Evolutionary conservation across 2,113 vertebrate genomes (phyloP).

Genomic region (Campylorhamphus procurvoides): DNA sequence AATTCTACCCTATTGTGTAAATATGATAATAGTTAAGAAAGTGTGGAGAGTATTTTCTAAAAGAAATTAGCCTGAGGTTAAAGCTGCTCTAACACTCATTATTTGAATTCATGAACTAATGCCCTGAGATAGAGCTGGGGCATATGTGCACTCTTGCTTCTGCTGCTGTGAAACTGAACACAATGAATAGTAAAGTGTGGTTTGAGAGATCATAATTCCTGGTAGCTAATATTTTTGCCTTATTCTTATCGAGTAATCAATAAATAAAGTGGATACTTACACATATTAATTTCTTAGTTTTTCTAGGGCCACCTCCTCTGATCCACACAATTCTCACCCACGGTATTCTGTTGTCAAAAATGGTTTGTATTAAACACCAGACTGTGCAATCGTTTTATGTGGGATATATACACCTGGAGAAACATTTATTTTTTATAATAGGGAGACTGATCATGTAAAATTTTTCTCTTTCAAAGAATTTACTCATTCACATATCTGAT

Average conservation of each 20-base stretch:
- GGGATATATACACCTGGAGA: not conserved
- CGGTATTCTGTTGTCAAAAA: not conserved
- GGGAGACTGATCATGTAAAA: not conserved
- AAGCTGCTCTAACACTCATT: not conserved
- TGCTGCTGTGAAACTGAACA: not conserved
- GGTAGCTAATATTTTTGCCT: not conserved
- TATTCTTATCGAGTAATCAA: not conserved
- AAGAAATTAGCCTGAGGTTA: not conserved
- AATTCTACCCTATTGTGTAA: not conserved
- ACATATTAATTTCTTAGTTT: not conserved
- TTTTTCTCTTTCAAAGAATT: not conserved
- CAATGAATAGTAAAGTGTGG: not conserved
- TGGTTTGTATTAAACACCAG: not conserved
- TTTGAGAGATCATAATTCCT: not conserved
- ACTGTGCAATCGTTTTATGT: not conserved
- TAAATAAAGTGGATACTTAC: not conserved
- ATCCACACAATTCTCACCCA: not conserved
- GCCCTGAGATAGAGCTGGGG: not conserved
- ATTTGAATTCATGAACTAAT: constrained; percentile 10
- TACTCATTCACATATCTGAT: not conserved
- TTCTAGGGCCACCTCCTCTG: not conserved
- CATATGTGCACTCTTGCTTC: not conserved
- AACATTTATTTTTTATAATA: not conserved
- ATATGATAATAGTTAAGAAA: not conserved
- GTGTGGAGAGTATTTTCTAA: not conserved